A percentile compares a stretch with the other conserved stretches of the same genome.
These are phyloP conservation scores for Pygoscelis antarcticus DNA, from an alignment of 2,113 vertebrate genomes.

Conservation along the genomic window DNA sequence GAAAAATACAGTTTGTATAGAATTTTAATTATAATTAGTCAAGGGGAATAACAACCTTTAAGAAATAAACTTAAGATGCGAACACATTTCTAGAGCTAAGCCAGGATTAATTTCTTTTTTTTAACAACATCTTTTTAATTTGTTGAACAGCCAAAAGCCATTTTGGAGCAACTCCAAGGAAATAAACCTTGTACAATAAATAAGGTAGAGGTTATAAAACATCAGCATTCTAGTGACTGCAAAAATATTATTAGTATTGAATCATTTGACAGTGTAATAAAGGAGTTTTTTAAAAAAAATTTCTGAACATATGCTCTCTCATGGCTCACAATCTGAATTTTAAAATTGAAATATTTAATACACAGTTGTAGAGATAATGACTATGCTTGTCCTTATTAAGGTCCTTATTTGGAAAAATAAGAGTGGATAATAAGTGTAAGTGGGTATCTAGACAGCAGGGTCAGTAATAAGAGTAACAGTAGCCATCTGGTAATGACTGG, in stretches of 20 bases:
- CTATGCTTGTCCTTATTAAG: background rate
- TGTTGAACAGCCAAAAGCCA: background rate
- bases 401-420: background rate
- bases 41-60: background rate
- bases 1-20: background rate
- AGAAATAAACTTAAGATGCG: background rate
- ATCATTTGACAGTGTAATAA: background rate
- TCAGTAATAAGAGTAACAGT: background rate
- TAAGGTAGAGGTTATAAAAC: background rate
- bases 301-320: background rate
- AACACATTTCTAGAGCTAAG: background rate
- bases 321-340: background rate
- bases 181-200: background rate
- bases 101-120: background rate
- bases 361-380: background rate
- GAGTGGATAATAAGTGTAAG: background rate
- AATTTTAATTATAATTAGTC: background rate
- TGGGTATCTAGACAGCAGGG: background rate
- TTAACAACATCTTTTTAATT: background rate
- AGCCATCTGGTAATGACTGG: constrained; percentile 13
- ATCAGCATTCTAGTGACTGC: background rate
- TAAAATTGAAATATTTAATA: constrained; percentile 10
- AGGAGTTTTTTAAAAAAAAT: background rate
- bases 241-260: background rate
- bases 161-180: background rate